phyloP scores from a whole-genome alignment of 53 echinoderm and acorn worm genomes.

The Antedon mediterranea region DNA sequence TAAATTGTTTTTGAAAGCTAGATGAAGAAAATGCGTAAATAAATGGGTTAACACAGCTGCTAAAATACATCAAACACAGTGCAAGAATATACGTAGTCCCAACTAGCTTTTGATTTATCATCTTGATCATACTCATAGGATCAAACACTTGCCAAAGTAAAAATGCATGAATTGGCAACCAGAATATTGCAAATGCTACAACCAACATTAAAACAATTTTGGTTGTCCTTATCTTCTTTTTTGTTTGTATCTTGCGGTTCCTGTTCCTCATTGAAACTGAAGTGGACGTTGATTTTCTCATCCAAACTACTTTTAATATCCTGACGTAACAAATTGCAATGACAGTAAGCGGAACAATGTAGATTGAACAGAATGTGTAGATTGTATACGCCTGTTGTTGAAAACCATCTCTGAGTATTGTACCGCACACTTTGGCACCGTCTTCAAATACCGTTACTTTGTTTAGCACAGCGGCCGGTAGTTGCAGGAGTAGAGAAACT shows the following conservation, averaged over 20 bases:
- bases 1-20: neutral
- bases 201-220: neutral
- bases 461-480: neutral
- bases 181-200: neutral
- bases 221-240: neutral
- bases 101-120: neutral
- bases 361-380: neutral
- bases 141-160: neutral
- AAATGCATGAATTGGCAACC: neutral
- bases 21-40: neutral
- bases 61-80: neutral
- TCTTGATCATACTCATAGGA: neutral
- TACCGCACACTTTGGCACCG: neutral
- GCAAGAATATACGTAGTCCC: neutral
- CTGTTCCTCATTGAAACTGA: neutral
- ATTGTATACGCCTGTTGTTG: neutral
- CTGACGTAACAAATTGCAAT: neutral
- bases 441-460: neutral
- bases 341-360: neutral
- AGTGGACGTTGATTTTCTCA: neutral
- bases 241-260: neutral
- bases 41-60: neutral
- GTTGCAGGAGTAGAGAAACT: neutral
- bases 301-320: neutral
- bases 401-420: neutral